These are phyloP conservation scores for Euplagia quadripunctaria DNA, from an alignment of 2,888 invertebrate species.

Conservation along the genomic window DNA sequence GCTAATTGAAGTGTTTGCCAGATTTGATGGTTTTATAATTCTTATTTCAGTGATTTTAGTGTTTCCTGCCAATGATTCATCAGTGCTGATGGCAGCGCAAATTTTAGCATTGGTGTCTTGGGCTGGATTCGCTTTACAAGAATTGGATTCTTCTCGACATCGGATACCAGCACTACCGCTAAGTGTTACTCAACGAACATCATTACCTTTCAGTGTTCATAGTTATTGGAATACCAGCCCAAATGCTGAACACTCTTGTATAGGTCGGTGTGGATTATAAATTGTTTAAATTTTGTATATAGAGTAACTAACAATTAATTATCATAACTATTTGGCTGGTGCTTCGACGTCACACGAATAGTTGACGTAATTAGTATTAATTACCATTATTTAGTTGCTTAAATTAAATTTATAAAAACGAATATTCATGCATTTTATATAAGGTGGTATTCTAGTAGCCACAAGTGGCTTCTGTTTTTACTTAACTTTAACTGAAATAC, in stretches of 20 bases:
- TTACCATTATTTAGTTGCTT: no score
- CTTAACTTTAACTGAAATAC: no score
- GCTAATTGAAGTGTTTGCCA: neutral
- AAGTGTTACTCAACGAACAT: slow-evolving; percentile 65
- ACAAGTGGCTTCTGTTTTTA: no score
- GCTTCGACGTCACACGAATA: no score
- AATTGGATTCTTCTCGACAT: slow-evolving; percentile 67
- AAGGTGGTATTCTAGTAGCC: no score
- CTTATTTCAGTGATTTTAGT: slow-evolving; percentile 74
- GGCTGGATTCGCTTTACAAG: slow-evolving; percentile 80
- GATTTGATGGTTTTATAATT: neutral
- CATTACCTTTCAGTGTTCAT: slow-evolving; percentile 69
- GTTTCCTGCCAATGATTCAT: slow-evolving; percentile 77
- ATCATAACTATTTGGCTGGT: neutral
- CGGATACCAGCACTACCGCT: slow-evolving; percentile 76
- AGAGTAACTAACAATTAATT: neutral
- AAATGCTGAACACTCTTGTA: slow-evolving; percentile 76
- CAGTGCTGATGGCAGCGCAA: slow-evolving; percentile 73
- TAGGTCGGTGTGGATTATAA: slow-evolving; percentile 58
- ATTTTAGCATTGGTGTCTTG: slow-evolving; percentile 72
- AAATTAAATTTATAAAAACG: no score
- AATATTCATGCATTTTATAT: no score
- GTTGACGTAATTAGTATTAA: neutral
- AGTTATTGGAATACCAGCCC: slow-evolving; percentile 80
- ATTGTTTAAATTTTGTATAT: neutral